Percentiles rank a stretch among this genome's conserved stretches.
phyloP scores from a whole-genome alignment of 2,113 vertebrate genomes.

The Nicator chloris region DNA sequence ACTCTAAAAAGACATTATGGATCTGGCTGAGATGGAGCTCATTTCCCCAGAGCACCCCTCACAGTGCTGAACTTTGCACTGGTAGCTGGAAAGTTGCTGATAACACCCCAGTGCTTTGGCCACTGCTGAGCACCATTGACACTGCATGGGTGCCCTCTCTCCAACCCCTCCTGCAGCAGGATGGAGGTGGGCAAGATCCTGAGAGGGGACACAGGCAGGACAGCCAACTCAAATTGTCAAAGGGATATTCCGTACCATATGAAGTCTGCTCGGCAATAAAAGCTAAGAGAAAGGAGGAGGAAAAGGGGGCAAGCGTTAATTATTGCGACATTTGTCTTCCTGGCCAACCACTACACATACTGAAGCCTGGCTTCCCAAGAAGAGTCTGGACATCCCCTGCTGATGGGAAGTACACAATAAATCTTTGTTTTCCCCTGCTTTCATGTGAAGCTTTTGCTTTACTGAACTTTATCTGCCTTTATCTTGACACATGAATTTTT shows the following conservation, averaged over 20 bases:
- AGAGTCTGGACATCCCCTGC: background rate
- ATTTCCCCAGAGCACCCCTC: background rate
- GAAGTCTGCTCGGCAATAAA: background rate
- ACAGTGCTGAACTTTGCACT: background rate
- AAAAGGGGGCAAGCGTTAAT: background rate
- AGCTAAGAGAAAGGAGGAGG: background rate
- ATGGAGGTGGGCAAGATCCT: background rate
- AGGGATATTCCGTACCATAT: background rate
- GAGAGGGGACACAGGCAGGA: background rate
- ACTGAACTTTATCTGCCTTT: background rate
- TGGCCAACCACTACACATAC: background rate
- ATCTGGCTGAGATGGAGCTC: background rate
- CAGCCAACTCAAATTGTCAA: background rate
- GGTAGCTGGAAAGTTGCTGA: background rate
- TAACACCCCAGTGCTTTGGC: background rate
- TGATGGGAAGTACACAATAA: background rate
- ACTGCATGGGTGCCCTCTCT: background rate
- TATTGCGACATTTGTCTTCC: background rate
- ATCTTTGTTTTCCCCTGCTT: background rate
- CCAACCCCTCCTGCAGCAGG: rapidly evolving
- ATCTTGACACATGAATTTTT: background rate
- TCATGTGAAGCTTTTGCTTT: background rate
- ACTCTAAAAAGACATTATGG: background rate
- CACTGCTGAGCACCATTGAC: background rate
- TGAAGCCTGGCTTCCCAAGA: background rate